Base-by-base conservation (phyloP, 2,113 vertebrate genomes). In the Ifrita kowaldi region DNA sequence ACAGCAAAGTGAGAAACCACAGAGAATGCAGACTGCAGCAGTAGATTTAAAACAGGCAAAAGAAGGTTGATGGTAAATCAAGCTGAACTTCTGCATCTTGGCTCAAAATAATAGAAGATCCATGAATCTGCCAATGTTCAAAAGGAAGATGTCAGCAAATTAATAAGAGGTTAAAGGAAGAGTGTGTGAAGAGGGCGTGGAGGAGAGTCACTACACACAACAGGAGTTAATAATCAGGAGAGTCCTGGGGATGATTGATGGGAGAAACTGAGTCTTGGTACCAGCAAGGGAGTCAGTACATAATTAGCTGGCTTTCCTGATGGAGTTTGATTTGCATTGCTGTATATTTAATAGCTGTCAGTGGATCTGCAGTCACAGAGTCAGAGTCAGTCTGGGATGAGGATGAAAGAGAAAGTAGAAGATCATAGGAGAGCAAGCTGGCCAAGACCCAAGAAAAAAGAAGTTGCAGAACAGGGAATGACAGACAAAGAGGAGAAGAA, bases 61-160 rank as follows among this genome's bases (percentile, higher is more conserved):
- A 75, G 55, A 84, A 75, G 17, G n/a, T 30, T 87, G 69, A 89
- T 87, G 49, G 74, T 87, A 95, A 93, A 96, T 96, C 83, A 94
- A 93, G 62, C 7, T 68, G 57, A 92, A 93, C 62, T 86, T 74
- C 30, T 64, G 28, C 44, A 41, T 93, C 84, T 87, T 89, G 56
- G 47, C 84, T 95, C 44, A 64, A 91, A 83, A 82, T 84, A 84
- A 87, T 56, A 76, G 65, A 35, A 37, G 39, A 87, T 90, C 65
- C 80, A 95, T 94, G 89, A 96, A 96, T 92, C 93, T 95, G 90
- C 37, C 46, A 46, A 28, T 41, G 69, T 84, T 95, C 76, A 95
- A 84, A 96, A 90, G 94, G 64, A 95, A 75, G 44, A 87, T 60
- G 89, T 84, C 68, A 75, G 68, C 63, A 81, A 93, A 90, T 78